phyloP scores from a whole-genome alignment of 1,140 invertebrate species.

The Eupeodes corollae region DNA sequence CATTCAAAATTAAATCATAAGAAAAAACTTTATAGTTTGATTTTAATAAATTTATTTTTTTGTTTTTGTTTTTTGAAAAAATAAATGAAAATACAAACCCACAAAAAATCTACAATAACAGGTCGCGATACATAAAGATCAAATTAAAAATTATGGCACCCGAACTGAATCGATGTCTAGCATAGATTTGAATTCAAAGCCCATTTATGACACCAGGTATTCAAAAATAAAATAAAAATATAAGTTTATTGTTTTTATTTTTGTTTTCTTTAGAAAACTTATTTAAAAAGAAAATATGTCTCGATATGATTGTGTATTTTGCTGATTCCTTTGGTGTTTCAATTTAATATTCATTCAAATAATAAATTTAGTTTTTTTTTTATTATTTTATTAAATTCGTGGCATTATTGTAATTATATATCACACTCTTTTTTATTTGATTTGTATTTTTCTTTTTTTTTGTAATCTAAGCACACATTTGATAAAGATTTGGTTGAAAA shows the following conservation, averaged over 20 bases:
- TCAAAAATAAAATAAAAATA: background rate
- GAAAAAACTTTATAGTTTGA: background rate
- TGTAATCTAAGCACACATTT: too few relatives aligned
- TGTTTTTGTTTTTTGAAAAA: too few relatives aligned
- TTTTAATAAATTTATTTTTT: background rate
- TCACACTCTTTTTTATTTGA: too few relatives aligned
- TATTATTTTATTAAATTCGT: background rate
- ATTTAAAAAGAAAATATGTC: too few relatives aligned
- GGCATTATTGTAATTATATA: too few relatives aligned
- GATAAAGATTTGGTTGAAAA: too few relatives aligned
- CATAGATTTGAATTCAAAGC: slow-evolving; percentile 4
- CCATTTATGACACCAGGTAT: slow-evolving; percentile 7
- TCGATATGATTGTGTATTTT: too few relatives aligned
- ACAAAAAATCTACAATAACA: background rate
- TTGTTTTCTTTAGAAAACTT: background rate
- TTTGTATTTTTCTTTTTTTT: too few relatives aligned
- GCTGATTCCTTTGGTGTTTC: too few relatives aligned
- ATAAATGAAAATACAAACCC: background rate
- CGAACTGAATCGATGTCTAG: background rate
- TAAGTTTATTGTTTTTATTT: too few relatives aligned
- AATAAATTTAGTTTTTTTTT: too few relatives aligned
- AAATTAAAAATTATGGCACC: slow-evolving; percentile 2
- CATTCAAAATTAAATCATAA: too few relatives aligned
- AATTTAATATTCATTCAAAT: background rate
- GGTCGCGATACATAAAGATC: slow-evolving; percentile 5